Evolutionary conservation across 2,113 vertebrate species (phyloP).

Genomic region (Amphilophus citrinellus): DNA sequence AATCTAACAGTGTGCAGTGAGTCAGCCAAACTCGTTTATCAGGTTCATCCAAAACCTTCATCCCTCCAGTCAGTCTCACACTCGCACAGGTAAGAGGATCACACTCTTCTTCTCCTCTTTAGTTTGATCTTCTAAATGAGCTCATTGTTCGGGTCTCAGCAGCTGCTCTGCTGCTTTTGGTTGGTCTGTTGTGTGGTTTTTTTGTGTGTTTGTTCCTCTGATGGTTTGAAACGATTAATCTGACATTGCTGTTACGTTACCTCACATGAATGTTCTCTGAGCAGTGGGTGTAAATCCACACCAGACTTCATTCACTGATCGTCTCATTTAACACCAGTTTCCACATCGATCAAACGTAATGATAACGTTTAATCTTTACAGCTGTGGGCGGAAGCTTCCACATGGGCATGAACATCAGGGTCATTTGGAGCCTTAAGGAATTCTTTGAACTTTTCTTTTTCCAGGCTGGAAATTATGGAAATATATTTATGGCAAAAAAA

Average conservation of each 20-base stretch:
- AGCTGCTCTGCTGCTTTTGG: neutral
- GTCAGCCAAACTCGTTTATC: neutral
- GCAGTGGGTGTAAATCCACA: neutral
- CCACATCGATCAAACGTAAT: too few species aligned
- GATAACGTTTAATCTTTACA: too few species aligned
- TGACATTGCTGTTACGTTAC: neutral
- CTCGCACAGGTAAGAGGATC: neutral
- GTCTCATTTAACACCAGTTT: neutral
- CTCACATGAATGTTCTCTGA: neutral
- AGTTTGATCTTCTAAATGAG: accelerated
- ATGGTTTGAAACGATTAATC: neutral
- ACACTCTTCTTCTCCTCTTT: neutral
- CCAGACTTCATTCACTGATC: neutral
- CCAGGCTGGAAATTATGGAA: too few species aligned
- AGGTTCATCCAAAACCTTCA: neutral
- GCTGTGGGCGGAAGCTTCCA: too few species aligned
- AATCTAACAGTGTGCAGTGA: neutral
- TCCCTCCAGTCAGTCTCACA: neutral
- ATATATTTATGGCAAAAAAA: too few species aligned
- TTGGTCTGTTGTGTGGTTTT: neutral
- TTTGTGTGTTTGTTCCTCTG: neutral
- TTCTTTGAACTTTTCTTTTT: too few species aligned
- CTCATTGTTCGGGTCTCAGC: neutral
- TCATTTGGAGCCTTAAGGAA: neutral
- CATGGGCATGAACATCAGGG: too few species aligned